These are phyloP conservation scores for Cyprinodon brontotheroides DNA, from an alignment of 2,113 vertebrate genomes.

Conservation along the genomic window DNA sequence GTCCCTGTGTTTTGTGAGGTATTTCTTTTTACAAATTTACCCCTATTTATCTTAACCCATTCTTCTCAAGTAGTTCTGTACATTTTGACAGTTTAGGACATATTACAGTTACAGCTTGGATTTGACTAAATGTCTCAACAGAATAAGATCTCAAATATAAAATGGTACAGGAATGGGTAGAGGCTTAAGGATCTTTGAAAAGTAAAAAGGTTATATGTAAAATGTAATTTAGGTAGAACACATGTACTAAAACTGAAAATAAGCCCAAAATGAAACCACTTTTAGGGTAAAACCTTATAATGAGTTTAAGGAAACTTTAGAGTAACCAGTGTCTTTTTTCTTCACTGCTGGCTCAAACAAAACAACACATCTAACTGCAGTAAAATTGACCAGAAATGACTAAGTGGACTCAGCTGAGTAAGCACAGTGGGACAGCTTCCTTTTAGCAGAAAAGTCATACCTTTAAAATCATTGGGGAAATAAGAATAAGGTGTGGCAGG, in stretches of 20 bases:
- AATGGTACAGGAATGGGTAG: too few species aligned
- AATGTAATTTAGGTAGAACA: background rate
- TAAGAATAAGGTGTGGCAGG: slow-evolving; percentile 23
- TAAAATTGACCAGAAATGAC: slow-evolving; percentile 35
- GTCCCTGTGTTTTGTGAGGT: too few species aligned
- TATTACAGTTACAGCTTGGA: too few species aligned
- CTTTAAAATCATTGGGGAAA: slow-evolving; percentile 50
- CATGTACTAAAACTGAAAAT: background rate
- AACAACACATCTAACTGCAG: slow-evolving; percentile 9
- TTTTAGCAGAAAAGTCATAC: slow-evolving; percentile 42
- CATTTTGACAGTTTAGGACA: too few species aligned
- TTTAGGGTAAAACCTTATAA: background rate
- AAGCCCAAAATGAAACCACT: background rate
- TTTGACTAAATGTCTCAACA: too few species aligned
- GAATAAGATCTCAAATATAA: too few species aligned
- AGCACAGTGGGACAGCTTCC: slow-evolving; percentile 45
- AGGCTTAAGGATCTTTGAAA: background rate
- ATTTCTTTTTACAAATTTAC: too few species aligned
- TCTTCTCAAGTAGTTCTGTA: too few species aligned
- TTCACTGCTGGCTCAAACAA: slow-evolving; percentile 8
- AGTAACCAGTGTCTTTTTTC: background rate
- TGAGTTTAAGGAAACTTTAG: background rate
- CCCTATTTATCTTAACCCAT: too few species aligned
- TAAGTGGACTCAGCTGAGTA: slow-evolving; percentile 58
- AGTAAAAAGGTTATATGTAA: background rate